phyloP scores from a whole-genome alignment of 2,797 vertebrate genomes.

The Microcaecilia unicolor region DNA sequence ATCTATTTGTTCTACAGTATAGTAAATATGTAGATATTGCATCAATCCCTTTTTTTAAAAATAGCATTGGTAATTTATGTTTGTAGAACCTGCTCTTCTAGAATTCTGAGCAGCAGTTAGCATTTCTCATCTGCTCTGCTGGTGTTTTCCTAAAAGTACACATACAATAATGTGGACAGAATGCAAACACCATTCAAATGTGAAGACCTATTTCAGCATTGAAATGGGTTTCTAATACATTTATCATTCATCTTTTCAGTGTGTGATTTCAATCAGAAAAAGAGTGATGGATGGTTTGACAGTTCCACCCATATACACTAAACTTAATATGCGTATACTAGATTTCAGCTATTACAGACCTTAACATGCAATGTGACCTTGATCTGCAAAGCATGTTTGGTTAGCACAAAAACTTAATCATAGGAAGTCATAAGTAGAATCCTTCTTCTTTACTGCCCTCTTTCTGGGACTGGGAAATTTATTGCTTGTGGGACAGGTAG shows the following conservation, averaged over 20 bases:
- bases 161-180: conserved; percentile 23
- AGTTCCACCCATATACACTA: conserved; percentile 32
- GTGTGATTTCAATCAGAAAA: conserved; percentile 47
- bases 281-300: conserved; percentile 44
- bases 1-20: neutral
- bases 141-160: conserved; percentile 22
- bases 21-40: conserved; percentile 14
- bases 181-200: conserved; percentile 33
- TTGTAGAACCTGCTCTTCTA: no score
- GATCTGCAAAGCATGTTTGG: conserved; percentile 63
- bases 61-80: conserved; percentile 43
- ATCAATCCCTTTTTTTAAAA: conserved; percentile 20
- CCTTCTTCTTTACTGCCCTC: conserved; percentile 65
- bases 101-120: no score
- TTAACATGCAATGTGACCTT: conserved; percentile 69
- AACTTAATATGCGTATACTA: conserved; percentile 39
- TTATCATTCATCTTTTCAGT: conserved; percentile 50
- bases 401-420: conserved; percentile 76
- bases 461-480: conserved; percentile 61
- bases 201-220: conserved; percentile 51
- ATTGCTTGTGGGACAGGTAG: conserved; percentile 69
- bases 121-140: conserved; percentile 9
- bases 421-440: conserved; percentile 67
- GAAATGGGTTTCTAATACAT: conserved; percentile 49
- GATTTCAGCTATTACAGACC: conserved; percentile 44